Percentiles rank a stretch among this genome's conserved stretches.
These are phyloP conservation scores for Proctacanthus coquilletti DNA, from an alignment of 1,140 invertebrate genomes.

Conservation along the genomic window DNA sequence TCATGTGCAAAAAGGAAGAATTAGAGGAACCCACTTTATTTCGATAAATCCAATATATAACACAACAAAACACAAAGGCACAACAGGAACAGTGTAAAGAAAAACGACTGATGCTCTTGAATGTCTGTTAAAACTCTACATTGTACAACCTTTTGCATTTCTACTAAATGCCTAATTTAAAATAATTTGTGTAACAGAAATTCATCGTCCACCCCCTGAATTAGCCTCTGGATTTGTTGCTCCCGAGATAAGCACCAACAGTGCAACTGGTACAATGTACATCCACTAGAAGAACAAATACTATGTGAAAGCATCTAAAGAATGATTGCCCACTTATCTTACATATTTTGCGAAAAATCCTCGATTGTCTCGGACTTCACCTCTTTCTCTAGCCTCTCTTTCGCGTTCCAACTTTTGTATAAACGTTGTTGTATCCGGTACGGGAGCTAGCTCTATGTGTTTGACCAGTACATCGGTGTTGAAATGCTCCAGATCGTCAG, in stretches of 20 bases:
- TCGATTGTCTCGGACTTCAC: conserved; percentile 79
- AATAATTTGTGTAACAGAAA: not conserved
- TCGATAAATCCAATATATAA: no score
- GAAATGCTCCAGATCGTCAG: conserved; percentile 37
- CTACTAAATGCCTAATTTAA: no score
- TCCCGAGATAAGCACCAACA: conserved; percentile 71
- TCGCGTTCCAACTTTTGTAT: conserved; percentile 85
- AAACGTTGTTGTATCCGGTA: conserved; percentile 83
- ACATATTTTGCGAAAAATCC: conserved; percentile 96
- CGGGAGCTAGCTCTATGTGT: conserved; percentile 53
- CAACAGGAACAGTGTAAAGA: no score
- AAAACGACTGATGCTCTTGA: no score
- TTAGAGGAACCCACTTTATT: no score
- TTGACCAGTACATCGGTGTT: conserved; percentile 56
- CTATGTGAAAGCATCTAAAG: no score
- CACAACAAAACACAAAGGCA: no score
- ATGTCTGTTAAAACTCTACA: no score
- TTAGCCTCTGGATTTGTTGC: conserved; percentile 61
- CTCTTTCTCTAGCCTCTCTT: conserved; percentile 73
- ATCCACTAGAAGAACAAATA: conserved; percentile 70
- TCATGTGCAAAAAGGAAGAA: no score
- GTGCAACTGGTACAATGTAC: conserved; percentile 79
- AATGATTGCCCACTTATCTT: conserved; percentile 36
- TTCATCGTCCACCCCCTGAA: conserved; percentile 22
- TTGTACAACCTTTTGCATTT: no score